phyloP scores from a whole-genome alignment of 2,113 vertebrate genomes.

The Tychaedon coryphoeus region DNA sequence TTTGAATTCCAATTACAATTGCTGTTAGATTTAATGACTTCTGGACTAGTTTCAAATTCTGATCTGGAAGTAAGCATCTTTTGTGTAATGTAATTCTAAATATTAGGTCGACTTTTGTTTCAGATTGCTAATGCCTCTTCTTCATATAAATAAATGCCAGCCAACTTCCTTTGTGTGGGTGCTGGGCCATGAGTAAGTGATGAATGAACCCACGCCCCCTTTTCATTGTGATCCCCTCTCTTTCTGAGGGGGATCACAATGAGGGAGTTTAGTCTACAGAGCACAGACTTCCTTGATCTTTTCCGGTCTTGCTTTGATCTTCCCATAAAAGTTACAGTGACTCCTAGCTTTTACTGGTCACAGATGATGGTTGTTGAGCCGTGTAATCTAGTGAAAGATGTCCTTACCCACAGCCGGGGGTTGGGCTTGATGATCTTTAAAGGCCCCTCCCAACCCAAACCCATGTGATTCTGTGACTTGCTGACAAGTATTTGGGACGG shows the following conservation, averaged over 20 bases:
- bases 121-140: neutral
- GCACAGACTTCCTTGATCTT: neutral
- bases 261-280: slow-evolving; percentile 15
- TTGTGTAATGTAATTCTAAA: neutral
- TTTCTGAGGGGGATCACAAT: neutral
- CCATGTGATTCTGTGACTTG: neutral
- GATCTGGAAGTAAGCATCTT: neutral
- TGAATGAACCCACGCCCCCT: neutral
- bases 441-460: neutral
- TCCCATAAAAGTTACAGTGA: neutral
- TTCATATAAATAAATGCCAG: neutral
- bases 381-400: neutral
- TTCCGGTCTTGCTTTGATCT: neutral
- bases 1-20: neutral
- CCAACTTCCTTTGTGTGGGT: neutral
- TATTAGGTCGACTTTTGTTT: neutral
- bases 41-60: neutral
- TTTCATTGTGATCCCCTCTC: no score
- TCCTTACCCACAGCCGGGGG: rapidly evolving
- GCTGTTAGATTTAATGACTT: neutral
- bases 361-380: neutral
- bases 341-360: neutral
- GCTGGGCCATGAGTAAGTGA: neutral
- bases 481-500: neutral
- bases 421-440: neutral